phyloP scores from a whole-genome alignment of 1,140 invertebrate species.

The Semibalanus balanoides region DNA sequence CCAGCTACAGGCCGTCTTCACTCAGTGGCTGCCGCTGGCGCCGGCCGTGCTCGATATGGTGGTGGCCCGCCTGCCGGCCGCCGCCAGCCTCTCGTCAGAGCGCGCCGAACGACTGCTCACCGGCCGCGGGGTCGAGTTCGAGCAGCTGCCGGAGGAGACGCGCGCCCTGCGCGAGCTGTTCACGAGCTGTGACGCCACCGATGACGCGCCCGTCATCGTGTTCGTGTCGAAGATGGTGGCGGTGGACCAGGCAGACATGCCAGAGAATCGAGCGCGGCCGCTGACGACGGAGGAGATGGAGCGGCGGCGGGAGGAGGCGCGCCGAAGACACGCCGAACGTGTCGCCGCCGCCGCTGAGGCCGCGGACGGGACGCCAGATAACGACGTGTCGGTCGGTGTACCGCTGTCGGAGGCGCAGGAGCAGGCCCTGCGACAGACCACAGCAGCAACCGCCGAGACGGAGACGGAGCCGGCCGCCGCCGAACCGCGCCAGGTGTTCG shows the following conservation, averaged over 20 bases:
- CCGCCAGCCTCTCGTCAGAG: constrained; percentile 56
- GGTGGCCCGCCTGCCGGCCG: constrained; percentile 61
- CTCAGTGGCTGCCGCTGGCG: constrained; percentile 80
- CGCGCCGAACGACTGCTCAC: constrained; percentile 49
- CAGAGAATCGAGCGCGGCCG: constrained; percentile 52
- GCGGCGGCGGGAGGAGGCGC: constrained; percentile 48
- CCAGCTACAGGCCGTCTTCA: constrained; percentile 63
- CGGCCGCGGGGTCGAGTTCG: constrained; percentile 32
- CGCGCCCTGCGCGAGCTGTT: constrained; percentile 60
- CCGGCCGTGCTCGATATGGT: constrained; percentile 63
- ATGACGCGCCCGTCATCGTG: constrained; percentile 58
- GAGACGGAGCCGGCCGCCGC: neutral
- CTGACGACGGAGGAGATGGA: constrained; percentile 61
- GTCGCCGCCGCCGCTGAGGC: neutral
- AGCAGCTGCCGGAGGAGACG: constrained; percentile 50
- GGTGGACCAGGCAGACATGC: constrained; percentile 44
- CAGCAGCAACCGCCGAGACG: neutral
- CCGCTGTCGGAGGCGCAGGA: constrained; percentile 11
- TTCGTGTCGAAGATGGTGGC: constrained; percentile 67
- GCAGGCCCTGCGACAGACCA: neutral
- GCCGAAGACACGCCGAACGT: constrained; percentile 43
- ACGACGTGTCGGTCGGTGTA: neutral
- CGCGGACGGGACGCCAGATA: neutral
- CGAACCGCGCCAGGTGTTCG: constrained; percentile 36
- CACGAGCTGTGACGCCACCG: constrained; percentile 46